Evolutionary conservation across 2,113 vertebrate genomes (phyloP).

Genomic region (human (Homo sapiens)): GRCh38 chr7:145594501-145595000

Average conservation of each 20-base stretch:
- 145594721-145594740: neutral
- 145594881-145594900: conserved; percentile 1
- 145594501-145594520: neutral
- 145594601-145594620: neutral
- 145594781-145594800: conserved; percentile 34
- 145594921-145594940: neutral
- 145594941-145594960: neutral
- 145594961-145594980: neutral
- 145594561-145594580: neutral
- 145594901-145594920: neutral
- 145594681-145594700: neutral
- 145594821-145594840: neutral
- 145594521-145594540: neutral
- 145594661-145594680: too few relatives aligned
- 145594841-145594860: conserved; percentile 36
- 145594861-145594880: neutral
- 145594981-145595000: neutral
- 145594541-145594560: neutral
- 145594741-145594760: neutral
- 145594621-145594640: neutral
- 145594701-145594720: neutral
- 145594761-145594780: neutral
- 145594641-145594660: neutral
- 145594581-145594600: neutral
- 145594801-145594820: conserved; percentile 18